Percentiles rank a stretch among this genome's conserved stretches.
phyloP scores from a whole-genome alignment of 2,888 invertebrate species.

The Agonopterix heracliana region DNA sequence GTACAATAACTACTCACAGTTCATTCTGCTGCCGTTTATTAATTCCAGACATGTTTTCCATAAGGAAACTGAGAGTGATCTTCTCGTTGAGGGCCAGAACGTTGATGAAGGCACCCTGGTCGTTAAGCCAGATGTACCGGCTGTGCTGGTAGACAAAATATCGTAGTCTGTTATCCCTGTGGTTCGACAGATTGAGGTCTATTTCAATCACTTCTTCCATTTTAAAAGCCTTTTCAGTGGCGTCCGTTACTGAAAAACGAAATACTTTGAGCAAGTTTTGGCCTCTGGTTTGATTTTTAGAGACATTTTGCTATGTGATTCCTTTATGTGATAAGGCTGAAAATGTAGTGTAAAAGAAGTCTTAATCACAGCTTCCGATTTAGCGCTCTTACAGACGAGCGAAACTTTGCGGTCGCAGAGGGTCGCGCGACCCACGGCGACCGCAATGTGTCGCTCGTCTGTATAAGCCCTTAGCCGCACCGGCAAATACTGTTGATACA shows the following conservation, averaged over 20 bases:
- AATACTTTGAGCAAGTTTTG: too few relatives aligned
- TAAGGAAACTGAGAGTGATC: constrained; percentile 61
- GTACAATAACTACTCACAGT: constrained; percentile 58
- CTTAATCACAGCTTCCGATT: too few relatives aligned
- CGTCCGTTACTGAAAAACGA: constrained; percentile 60
- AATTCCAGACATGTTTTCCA: constrained; percentile 71
- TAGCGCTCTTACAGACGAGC: too few relatives aligned
- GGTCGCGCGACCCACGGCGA: too few relatives aligned
- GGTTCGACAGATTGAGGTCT: constrained; percentile 59
- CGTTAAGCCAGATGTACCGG: constrained; percentile 73
- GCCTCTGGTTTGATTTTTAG: too few relatives aligned
- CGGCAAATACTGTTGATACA: too few relatives aligned
- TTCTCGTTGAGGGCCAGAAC: constrained; percentile 66
- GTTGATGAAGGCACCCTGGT: constrained; percentile 64
- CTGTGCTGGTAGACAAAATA: constrained; percentile 76
- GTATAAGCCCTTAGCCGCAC: too few relatives aligned
- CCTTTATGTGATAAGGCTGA: too few relatives aligned
- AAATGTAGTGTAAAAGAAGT: too few relatives aligned
- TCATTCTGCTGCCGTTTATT: constrained; percentile 73
- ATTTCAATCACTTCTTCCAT: constrained; percentile 58
- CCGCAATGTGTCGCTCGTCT: too few relatives aligned
- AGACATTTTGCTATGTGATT: too few relatives aligned
- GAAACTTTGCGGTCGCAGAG: too few relatives aligned
- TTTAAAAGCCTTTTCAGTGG: constrained; percentile 40
- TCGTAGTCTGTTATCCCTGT: constrained; percentile 59